Evolutionary conservation across 1,140 invertebrate genomes (phyloP).

Genomic region (Drosophila nebulosa): DNA sequence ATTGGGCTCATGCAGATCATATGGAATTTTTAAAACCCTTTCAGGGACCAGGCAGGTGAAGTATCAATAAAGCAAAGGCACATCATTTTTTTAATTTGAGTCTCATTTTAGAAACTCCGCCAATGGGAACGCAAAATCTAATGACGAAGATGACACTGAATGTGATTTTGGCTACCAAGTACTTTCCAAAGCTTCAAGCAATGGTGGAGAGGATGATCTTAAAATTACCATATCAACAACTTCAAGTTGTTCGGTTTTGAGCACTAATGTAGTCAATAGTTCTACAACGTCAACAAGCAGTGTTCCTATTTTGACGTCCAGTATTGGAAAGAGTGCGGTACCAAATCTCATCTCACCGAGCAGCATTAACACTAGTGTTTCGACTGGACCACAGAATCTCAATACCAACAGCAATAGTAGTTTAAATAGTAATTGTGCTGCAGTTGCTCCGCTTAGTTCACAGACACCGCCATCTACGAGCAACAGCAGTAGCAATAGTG

Average conservation of each 20-base stretch:
- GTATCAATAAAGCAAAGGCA: not conserved
- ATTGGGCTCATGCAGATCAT: conserved; percentile 79
- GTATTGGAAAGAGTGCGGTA: conserved; percentile 39
- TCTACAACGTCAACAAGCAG: conserved; percentile 47
- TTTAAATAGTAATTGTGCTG: conserved; percentile 64
- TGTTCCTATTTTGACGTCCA: conserved; percentile 46
- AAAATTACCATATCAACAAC: conserved; percentile 63
- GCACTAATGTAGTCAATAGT: conserved; percentile 50
- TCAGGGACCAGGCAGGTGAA: conserved; percentile 75
- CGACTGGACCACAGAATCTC: conserved; percentile 15
- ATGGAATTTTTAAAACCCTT: conserved; percentile 79
- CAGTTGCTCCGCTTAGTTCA: conserved; percentile 53
- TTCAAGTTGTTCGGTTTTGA: conserved; percentile 28
- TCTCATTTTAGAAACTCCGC: conserved; percentile 43
- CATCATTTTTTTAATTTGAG: not conserved
- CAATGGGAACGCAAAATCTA: conserved; percentile 65
- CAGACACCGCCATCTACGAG: conserved; percentile 41
- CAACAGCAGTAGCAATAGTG: conserved; percentile 33
- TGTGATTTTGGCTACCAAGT: conserved; percentile 79
- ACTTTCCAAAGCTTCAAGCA: conserved; percentile 65
- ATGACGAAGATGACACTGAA: conserved; percentile 75
- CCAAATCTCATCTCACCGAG: conserved; percentile 57
- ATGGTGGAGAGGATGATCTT: conserved; percentile 61
- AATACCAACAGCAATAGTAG: conserved; percentile 55
- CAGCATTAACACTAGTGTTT: conserved; percentile 23